Evolutionary conservation across 2,113 vertebrate species (phyloP), one percentile per base, ranked within the genome.

Genomic region (Vidua chalybeata): DNA sequence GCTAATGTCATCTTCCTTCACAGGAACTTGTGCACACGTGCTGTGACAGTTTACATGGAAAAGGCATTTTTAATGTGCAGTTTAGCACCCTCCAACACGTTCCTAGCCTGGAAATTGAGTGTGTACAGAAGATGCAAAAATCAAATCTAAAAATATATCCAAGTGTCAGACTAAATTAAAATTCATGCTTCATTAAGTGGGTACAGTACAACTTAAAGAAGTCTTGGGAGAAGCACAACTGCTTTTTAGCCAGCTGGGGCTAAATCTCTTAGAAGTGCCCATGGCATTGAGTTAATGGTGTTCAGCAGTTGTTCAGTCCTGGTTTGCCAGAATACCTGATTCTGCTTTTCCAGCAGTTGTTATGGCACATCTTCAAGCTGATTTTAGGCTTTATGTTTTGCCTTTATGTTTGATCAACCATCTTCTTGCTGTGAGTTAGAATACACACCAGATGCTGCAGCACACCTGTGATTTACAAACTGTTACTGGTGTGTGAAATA

Each of bases 161-260:
- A 23, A 52, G 92, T 93, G 88, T 74, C 93, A 96, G 93, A 92
- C 94, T 71, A 52, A 81, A 90, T 96, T 86, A 96, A 90, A 93
- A 94, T 86, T 63, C 28, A 9, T 46, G 72, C 48, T 85, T 83
- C 78, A 48, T 89, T 94, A 94, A 76, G 48, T 80, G 46, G 28
- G 39, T 55, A 10, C 51, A 74, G 35, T 20, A 13, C 63, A 83
- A 74, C 89, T 71, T 33, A 79, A 82, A 52, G 58, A 54, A 72
- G 37, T 54, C 28, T 64, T 46, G 54, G 45, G 43, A 39, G 49
- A 62, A 71, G 35, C 22, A 59, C 20, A 83, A 5, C 43, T 93
- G 56, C 28, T 5, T 71, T 84, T 80, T 13, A 71, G 59, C 43
- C 58, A 83, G 24, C 43, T 86, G 54, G 9, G 63, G 39, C 48